Percentiles rank a stretch among this genome's conserved stretches.
Evolutionary conservation across 2,797 vertebrate species (phyloP).

Genomic region (Pteronotus mesoamericanus): DNA sequence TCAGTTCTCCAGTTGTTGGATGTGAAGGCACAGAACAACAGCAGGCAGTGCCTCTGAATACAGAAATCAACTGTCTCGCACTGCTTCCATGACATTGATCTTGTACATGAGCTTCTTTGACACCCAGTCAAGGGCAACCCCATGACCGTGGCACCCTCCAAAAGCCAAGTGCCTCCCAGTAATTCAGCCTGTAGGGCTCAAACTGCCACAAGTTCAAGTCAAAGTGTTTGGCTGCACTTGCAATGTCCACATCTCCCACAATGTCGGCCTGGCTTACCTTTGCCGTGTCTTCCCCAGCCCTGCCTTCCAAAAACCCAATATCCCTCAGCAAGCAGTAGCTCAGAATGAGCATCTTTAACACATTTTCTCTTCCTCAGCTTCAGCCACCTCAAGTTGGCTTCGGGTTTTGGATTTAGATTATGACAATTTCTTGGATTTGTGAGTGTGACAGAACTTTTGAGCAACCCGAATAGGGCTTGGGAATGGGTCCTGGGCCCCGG

Average conservation of each 20-base stretch:
- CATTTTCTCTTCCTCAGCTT: slow-evolving; percentile 79
- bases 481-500: slow-evolving; percentile 84
- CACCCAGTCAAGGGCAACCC: slow-evolving; percentile 91
- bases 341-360: slow-evolving; percentile 85
- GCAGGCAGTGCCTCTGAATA: slow-evolving; percentile 90
- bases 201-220: slow-evolving; percentile 89
- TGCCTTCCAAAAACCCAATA: slow-evolving; percentile 91
- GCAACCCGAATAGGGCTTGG: slow-evolving; percentile 82
- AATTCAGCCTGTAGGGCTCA: slow-evolving; percentile 91
- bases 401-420: slow-evolving; percentile 57
- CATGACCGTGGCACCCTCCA: slow-evolving; percentile 89
- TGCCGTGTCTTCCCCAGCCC: slow-evolving; percentile 90
- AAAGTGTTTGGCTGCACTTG: slow-evolving; percentile 90
- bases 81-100: slow-evolving; percentile 92
- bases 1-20: slow-evolving; percentile 93
- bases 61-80: slow-evolving; percentile 92
- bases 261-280: slow-evolving; percentile 90
- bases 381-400: slow-evolving; percentile 72
- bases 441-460: slow-evolving; percentile 86
- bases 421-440: slow-evolving; percentile 69
- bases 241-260: slow-evolving; percentile 89
- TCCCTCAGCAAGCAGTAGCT: slow-evolving; percentile 90
- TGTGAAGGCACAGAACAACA: slow-evolving; percentile 93
- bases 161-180: slow-evolving; percentile 91
- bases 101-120: slow-evolving; percentile 90